Evolutionary conservation across 2,797 vertebrate genomes (phyloP).

Genomic region (Protosalanx chinensis): DNA sequence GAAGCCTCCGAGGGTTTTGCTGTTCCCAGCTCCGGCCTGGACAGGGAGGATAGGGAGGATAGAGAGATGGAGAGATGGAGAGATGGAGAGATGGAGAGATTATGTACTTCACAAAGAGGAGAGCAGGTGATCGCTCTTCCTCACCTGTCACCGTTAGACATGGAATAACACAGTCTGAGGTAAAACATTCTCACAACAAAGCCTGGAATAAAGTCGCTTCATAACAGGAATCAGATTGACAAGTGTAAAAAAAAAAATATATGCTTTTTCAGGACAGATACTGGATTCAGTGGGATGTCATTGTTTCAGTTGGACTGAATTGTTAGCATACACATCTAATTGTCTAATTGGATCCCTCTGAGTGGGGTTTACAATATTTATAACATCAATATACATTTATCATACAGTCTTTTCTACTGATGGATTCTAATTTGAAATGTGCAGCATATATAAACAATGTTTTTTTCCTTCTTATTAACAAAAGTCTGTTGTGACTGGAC

Average conservation of each 20-base stretch:
- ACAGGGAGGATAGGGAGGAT: not conserved
- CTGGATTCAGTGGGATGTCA: too few species aligned
- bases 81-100: not conserved
- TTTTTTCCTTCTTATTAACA: not conserved
- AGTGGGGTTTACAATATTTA: conserved; percentile 7
- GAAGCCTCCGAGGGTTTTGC: not conserved
- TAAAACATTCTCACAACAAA: too few species aligned
- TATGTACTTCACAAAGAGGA: not conserved
- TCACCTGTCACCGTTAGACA: too few species aligned
- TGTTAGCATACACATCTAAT: not conserved
- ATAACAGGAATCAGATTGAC: too few species aligned
- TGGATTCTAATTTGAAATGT: conserved; percentile 19
- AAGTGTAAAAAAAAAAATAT: too few species aligned
- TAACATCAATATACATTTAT: not conserved
- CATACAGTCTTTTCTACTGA: too few species aligned
- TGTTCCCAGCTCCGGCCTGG: not conserved
- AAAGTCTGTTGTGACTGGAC: not conserved
- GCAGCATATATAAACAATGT: not conserved
- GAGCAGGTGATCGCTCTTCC: too few species aligned
- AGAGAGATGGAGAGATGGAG: not conserved
- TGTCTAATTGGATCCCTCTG: not conserved
- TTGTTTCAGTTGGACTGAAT: not conserved
- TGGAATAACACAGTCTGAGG: too few species aligned
- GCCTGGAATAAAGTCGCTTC: too few species aligned
- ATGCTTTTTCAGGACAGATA: too few species aligned